phyloP scores from a whole-genome alignment of 2,888 invertebrate genomes.

The Galeopsomyia nigrocyanea region DNA sequence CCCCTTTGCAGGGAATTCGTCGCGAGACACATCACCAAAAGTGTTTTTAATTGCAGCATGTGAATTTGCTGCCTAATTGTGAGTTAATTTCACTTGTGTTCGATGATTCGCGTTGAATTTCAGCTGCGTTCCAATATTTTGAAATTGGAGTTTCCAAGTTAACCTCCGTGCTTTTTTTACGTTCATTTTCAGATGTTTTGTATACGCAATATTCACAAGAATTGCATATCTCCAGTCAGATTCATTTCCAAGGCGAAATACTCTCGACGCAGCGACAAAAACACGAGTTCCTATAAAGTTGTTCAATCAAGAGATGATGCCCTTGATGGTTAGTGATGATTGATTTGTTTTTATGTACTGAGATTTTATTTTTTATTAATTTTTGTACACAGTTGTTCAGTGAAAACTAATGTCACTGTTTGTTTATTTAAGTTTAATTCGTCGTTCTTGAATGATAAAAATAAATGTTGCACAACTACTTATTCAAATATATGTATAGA shows the following conservation, averaged over 20 bases:
- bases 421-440: conserved; percentile 20
- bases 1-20: conserved; percentile 16
- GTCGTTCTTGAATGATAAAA: conserved; percentile 18
- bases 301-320: conserved; percentile 43
- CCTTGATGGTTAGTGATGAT: conserved; percentile 43
- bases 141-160: neutral
- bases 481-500: no score
- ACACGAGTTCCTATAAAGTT: conserved; percentile 57
- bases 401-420: neutral
- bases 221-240: conserved; percentile 53
- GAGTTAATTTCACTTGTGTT: conserved; percentile 24
- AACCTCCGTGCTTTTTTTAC: conserved; percentile 26
- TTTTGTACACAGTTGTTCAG: neutral
- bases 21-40: conserved; percentile 5
- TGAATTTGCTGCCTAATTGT: conserved; percentile 37
- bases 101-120: neutral
- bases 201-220: conserved; percentile 58
- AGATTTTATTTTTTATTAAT: neutral
- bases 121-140: neutral
- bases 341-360: conserved; percentile 15
- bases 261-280: conserved; percentile 63
- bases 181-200: conserved; percentile 63
- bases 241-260: conserved; percentile 57
- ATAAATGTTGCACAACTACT: conserved; percentile 26
- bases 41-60: conserved; percentile 40